Conservation (phyloP, 2,113 vertebrate genomes). For the Lagopus muta region DNA sequence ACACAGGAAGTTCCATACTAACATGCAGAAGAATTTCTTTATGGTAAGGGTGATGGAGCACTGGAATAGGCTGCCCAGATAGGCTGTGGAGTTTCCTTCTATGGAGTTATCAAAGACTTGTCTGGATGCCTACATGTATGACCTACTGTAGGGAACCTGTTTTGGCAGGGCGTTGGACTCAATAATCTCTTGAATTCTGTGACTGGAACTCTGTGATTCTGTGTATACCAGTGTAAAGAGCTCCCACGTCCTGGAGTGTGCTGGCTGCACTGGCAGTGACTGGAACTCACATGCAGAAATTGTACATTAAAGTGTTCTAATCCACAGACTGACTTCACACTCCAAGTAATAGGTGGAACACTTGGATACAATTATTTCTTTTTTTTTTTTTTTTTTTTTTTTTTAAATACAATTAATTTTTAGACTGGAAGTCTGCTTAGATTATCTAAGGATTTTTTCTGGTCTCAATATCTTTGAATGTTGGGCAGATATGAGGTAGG, state of each 20-base stretch:
- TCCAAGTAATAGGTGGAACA: not conserved
- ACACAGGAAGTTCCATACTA: too few species aligned
- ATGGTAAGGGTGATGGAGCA: too few species aligned
- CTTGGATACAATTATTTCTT: not conserved
- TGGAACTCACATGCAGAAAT: not conserved
- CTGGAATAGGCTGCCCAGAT: too few species aligned
- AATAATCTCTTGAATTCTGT: too few species aligned
- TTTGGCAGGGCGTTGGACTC: too few species aligned
- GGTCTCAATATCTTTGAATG: not conserved
- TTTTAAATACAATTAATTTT: not conserved
- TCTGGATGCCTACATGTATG: too few species aligned
- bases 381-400: not conserved
- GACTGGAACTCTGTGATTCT: too few species aligned
- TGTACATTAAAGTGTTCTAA: not conserved
- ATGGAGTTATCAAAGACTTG: too few species aligned
- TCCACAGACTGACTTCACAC: not conserved
- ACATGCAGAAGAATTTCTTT: too few species aligned
- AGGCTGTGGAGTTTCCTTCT: too few species aligned
- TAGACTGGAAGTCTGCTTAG: not conserved
- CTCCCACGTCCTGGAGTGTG: not conserved
- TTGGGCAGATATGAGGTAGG: not conserved
- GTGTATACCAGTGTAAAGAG: not conserved
- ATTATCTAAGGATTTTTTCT: not conserved
- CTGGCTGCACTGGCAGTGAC: not conserved
- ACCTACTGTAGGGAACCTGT: too few species aligned